These are phyloP conservation scores for Xestia xanthographa DNA, from an alignment of 2,888 invertebrate genomes.

Conservation along the genomic window DNA sequence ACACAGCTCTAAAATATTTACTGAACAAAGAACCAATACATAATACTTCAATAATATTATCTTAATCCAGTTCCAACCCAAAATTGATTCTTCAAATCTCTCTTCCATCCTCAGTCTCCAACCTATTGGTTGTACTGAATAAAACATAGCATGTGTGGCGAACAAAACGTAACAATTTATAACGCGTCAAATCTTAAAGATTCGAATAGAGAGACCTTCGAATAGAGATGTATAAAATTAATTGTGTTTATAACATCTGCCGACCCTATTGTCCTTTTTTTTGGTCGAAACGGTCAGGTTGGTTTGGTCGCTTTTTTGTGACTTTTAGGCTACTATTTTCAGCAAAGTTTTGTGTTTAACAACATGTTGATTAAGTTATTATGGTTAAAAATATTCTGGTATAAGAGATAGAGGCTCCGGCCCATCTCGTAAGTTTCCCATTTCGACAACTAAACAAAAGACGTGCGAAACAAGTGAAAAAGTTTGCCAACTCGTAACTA, in stretches of 20 bases:
- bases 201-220: no score
- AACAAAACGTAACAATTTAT: slow-evolving; percentile 86
- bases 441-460: no score
- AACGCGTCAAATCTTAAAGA: slow-evolving; percentile 89
- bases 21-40: neutral
- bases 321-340: slow-evolving; percentile 56
- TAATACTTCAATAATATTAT: neutral
- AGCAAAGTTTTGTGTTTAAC: slow-evolving; percentile 13
- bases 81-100: slow-evolving; percentile 12
- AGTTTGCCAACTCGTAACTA: no score
- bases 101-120: neutral
- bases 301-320: slow-evolving; percentile 54
- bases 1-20: neutral
- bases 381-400: neutral
- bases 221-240: slow-evolving; percentile 89
- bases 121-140: slow-evolving; percentile 36
- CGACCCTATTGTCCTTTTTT: slow-evolving; percentile 82
- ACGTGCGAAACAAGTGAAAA: no score
- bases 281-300: slow-evolving; percentile 66
- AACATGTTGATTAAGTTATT: slow-evolving; percentile 25
- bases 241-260: slow-evolving; percentile 88
- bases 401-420: no score
- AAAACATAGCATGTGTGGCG: slow-evolving; percentile 75
- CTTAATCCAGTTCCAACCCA: neutral
- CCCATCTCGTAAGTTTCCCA: no score